A percentile compares a stretch with the other conserved stretches of the same genome.
These are phyloP conservation scores for Dione vanillae DNA, from an alignment of 2,888 invertebrate species.

Conservation along the genomic window DNA sequence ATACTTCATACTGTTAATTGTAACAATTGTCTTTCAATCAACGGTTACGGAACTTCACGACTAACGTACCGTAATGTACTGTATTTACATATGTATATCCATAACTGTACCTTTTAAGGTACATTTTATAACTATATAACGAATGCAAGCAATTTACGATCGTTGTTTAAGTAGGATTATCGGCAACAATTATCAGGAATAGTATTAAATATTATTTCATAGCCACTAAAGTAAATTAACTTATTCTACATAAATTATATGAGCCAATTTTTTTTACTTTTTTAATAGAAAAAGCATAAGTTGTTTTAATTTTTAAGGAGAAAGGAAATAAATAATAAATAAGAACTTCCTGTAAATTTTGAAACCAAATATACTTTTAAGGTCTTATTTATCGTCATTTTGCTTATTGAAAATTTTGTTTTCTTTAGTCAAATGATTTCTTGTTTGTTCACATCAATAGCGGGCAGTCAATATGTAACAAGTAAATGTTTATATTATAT, in stretches of 20 bases:
- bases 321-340: neutral
- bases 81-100: neutral
- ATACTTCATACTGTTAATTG: slow-evolving; percentile 33
- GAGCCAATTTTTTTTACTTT: too few species aligned
- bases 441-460: neutral
- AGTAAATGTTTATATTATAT: neutral
- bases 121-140: neutral
- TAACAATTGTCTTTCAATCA: slow-evolving; percentile 41
- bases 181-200: too few species aligned
- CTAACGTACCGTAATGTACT: neutral
- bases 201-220: too few species aligned
- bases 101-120: neutral
- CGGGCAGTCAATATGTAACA: neutral
- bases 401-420: neutral
- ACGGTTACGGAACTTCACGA: too few species aligned
- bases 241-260: too few species aligned
- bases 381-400: slow-evolving; percentile 1
- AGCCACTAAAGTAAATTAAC: too few species aligned
- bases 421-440: neutral
- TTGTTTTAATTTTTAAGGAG: too few species aligned
- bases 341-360: neutral
- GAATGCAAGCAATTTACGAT: too few species aligned
- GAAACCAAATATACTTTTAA: neutral
- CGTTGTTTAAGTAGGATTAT: too few species aligned
- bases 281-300: too few species aligned